These are phyloP conservation scores for Apamea anceps DNA, from an alignment of 2,888 invertebrate genomes.

Conservation along the genomic window DNA sequence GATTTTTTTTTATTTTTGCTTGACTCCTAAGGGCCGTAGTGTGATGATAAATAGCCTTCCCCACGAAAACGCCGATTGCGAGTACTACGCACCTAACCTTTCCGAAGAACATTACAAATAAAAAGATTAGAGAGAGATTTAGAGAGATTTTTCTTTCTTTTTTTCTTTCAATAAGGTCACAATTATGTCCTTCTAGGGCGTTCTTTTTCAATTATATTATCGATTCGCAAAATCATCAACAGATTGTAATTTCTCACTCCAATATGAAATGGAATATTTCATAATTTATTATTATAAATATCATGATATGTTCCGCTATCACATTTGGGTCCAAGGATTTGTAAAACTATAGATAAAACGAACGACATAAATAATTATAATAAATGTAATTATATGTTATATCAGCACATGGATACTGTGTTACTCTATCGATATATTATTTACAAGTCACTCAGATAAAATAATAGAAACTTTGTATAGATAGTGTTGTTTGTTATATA, in stretches of 20 bases:
- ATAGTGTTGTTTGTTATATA: background rate
- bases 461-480: conserved; percentile 18
- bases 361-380: conserved; percentile 23
- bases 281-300: background rate
- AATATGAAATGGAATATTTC: conserved; percentile 45
- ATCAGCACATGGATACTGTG: conserved; percentile 18
- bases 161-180: background rate
- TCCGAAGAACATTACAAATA: background rate
- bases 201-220: background rate
- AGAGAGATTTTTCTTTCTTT: too few relatives aligned
- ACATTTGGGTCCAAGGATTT: conserved; percentile 49
- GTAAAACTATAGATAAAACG: conserved; percentile 49
- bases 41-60: background rate
- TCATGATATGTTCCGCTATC: conserved; percentile 37
- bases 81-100: background rate
- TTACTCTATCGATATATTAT: conserved; percentile 18
- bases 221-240: background rate
- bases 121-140: too few relatives aligned
- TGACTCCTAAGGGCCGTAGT: too few relatives aligned
- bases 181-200: background rate
- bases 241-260: background rate
- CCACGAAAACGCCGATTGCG: background rate
- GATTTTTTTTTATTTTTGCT: background rate
- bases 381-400: conserved; percentile 16
- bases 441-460: conserved; percentile 42